Base-by-base conservation (phyloP, 2,113 vertebrate genomes). In the Regulus satrapa region DNA sequence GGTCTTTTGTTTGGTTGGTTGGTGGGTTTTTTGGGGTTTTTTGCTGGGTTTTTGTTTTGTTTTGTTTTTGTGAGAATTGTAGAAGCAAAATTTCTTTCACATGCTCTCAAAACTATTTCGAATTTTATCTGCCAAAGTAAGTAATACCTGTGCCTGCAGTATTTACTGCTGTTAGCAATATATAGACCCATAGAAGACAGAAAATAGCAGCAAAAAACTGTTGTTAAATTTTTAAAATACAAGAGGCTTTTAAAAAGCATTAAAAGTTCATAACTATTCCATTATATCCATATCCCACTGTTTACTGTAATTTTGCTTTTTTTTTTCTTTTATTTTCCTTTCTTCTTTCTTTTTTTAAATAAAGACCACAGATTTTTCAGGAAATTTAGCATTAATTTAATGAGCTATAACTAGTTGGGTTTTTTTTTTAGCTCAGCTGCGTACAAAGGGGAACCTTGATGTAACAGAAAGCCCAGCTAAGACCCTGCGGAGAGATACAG, bases 401-500 rank as follows among this genome's bases (percentile, higher is more conserved):
- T 51, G 59, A 93, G 48, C 23, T 34, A 7, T 40, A 84, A 52
- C 56, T 40, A 29, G n/a, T n/a, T n/a, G 14, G 14, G 10, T 40
- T 67, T 75, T 89, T 90, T 89, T 87, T 88, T 85, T 45, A 3
- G 63, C 54, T 84, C 62, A 20, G 5, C 20, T 52, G 3, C 9
- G 5, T 69, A 45, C 61, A 71, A 85, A 80, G 25, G 56, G 34
- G 52, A 92, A 55, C 63, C 54, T 48, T 23, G 40, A 55, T 67
- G 23, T 24, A 52, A 61, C 28, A 77, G 85, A 71, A 75, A 94
- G 59, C 34, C 78, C 66, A 77, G 51, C 64, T 85, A 85, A 92
- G 77, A 93, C 89, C 83, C 91, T 46, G 51, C 86, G 72, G 67
- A 63, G 71, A 68, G 77, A 94, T 94, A 77, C 74, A 91, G 78